Evolutionary conservation across 2,797 vertebrate species (phyloP), one percentile per base, ranked within the genome.

Genomic region (Catostomus latipinnis): DNA sequence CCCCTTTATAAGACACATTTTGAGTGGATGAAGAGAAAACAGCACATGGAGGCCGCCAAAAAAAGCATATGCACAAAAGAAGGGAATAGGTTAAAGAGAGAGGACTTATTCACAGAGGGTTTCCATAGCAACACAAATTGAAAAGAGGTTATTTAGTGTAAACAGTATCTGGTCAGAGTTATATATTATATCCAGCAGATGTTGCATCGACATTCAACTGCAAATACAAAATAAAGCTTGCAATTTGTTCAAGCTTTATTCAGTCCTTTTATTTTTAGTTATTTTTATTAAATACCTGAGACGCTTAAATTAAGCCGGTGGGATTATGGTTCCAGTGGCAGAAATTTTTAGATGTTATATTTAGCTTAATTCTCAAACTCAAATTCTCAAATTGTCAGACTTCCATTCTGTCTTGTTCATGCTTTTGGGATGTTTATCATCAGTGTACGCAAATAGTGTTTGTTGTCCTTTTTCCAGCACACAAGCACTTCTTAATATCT

Each of bases 111-210:
- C 76, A 77, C 58, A 84, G 77, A 81, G 74, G 71, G 86, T 87
- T 85, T 68, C 82, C 75, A 82, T 85, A 79, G 84, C 54, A 78
- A 85, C 82, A 69, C 70, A 81, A 76, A 82, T 72, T 85, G 77
- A 85, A 84, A 71, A 71, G 74, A 68, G 82, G 74, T 16, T 82
- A 71, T 84, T 86, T 76, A 77, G 65, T 68, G 79, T 52, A 81
- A 76, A 58, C 68, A 79, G 76, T 72, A 83, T 80, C 84, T 83
- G 82, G 66, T 50, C 10, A 45, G 12, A 71, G 48, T 81, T 65
- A 14, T 78, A 57, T 74, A 65, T 71, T 71, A 71, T 72, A 56
- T 79, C 69, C 43, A 14, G 49, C 61, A 14, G 43, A 71, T 2
- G 14, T 71, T 8, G 22, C 60, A 10, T 65, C 16, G 9, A 7